These are phyloP conservation scores for Hemibagrus wyckioides DNA, from an alignment of 2,113 vertebrate genomes.

Conservation along the genomic window DNA sequence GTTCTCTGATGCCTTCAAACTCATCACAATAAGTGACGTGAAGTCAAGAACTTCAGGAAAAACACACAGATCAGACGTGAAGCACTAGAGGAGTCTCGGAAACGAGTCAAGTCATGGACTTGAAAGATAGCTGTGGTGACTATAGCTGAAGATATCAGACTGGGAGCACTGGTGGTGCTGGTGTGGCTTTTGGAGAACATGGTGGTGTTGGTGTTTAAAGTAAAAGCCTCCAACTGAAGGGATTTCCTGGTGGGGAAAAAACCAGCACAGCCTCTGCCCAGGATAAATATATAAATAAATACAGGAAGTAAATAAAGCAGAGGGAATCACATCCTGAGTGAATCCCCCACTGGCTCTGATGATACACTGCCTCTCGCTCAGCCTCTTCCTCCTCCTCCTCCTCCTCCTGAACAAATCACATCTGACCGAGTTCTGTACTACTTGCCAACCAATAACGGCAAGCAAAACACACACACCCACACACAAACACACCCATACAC, in stretches of 20 bases:
- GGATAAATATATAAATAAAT: constrained; percentile 65
- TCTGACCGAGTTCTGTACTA: constrained; percentile 57
- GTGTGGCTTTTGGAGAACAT: neutral
- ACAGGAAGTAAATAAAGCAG: constrained; percentile 69
- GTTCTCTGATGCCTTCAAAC: no score
- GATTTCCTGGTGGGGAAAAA: constrained; percentile 66
- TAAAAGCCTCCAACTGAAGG: constrained; percentile 57
- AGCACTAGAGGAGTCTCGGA: no score
- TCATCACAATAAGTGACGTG: no score
- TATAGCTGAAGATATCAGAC: neutral
- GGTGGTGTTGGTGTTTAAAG: constrained; percentile 44
- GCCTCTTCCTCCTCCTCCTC: constrained; percentile 37
- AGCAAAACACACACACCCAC: constrained; percentile 48
- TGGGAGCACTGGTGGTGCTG: neutral
- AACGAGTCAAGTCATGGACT: no score
- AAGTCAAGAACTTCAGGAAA: no score
- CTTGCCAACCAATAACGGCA: constrained; percentile 70
- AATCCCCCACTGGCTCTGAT: constrained; percentile 67
- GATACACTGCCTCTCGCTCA: constrained; percentile 5
- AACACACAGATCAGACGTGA: no score
- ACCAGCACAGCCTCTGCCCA: constrained; percentile 57
- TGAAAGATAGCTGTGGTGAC: no score
- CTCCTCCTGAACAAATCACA: neutral
- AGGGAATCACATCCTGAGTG: constrained; percentile 72
- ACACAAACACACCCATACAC: neutral